These are phyloP conservation scores for Stenurella melanura DNA, from an alignment of 2,888 invertebrate species.

Conservation along the genomic window DNA sequence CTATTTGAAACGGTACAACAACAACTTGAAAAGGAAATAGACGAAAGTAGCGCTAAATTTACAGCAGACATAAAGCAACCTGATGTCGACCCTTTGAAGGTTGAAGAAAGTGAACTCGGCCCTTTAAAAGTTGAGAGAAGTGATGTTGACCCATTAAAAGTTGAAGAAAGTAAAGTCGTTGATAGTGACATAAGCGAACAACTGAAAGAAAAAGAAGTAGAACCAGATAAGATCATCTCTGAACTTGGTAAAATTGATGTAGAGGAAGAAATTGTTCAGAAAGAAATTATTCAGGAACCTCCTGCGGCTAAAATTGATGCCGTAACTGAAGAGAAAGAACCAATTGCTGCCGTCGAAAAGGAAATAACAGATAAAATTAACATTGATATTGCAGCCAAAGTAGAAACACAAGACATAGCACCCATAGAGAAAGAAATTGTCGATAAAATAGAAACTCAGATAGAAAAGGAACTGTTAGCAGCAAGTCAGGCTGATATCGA, in stretches of 20 bases:
- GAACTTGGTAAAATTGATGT: background rate
- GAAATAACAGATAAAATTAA: background rate
- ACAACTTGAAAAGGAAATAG: constrained; percentile 14
- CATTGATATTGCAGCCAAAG: background rate
- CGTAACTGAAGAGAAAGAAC: background rate
- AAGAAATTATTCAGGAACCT: background rate
- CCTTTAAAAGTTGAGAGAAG: no score
- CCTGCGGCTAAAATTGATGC: background rate
- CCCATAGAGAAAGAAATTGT: background rate
- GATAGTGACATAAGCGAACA: background rate
- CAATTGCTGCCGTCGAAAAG: background rate
- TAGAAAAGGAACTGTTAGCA: background rate
- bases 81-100: background rate
- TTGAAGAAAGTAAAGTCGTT: no score
- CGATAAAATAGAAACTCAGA: background rate
- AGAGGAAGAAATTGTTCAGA: background rate
- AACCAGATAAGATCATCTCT: background rate
- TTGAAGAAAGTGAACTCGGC: constrained; percentile 4
- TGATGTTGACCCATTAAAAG: background rate
- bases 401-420: background rate
- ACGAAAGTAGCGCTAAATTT: background rate
- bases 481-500: background rate
- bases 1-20: background rate
- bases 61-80: background rate
- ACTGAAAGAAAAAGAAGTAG: background rate